These are phyloP conservation scores for Frankliniella fusca DNA, from an alignment of 2,888 invertebrate genomes.

Conservation along the genomic window DNA sequence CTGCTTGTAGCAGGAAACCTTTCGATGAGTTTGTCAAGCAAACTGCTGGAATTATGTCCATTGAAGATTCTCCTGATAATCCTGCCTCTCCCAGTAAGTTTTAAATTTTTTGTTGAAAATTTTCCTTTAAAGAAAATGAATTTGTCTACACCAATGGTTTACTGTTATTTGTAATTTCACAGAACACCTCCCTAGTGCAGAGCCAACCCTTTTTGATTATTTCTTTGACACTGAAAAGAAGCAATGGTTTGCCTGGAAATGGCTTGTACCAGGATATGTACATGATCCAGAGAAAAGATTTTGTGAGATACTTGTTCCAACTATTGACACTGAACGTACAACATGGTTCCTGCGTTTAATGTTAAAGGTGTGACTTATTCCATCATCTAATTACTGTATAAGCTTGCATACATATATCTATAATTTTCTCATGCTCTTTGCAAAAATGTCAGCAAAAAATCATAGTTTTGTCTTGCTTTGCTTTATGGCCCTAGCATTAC, in stretches of 20 bases:
- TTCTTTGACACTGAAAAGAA: slow-evolving; percentile 62
- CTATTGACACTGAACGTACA: slow-evolving; percentile 77
- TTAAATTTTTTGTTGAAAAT: not conserved
- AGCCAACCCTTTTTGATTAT: slow-evolving; percentile 76
- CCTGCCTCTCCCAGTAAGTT: slow-evolving; percentile 58
- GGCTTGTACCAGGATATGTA: slow-evolving; percentile 69
- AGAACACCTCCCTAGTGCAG: slow-evolving; percentile 69
- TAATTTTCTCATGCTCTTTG: not conserved
- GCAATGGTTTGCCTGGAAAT: slow-evolving; percentile 81
- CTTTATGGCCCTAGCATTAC: slow-evolving; percentile 37
- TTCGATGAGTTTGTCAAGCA: slow-evolving; percentile 80
- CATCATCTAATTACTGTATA: not conserved
- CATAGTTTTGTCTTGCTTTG: slow-evolving; percentile 25
- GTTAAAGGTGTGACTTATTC: slow-evolving; percentile 60
- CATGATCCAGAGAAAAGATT: slow-evolving; percentile 68
- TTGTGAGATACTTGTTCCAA: slow-evolving; percentile 83
- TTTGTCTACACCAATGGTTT: not conserved
- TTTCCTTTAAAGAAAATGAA: not conserved
- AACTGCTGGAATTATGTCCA: slow-evolving; percentile 62
- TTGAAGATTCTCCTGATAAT: slow-evolving; percentile 61
- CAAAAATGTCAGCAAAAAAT: not conserved
- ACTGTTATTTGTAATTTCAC: slow-evolving; percentile 37
- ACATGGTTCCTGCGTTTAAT: slow-evolving; percentile 73
- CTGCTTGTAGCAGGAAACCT: slow-evolving; percentile 61
- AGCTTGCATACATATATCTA: not conserved